Conservation (phyloP, 37 sponge, comb jelly and placozoan species). For the Haliclona indistincta region DNA sequence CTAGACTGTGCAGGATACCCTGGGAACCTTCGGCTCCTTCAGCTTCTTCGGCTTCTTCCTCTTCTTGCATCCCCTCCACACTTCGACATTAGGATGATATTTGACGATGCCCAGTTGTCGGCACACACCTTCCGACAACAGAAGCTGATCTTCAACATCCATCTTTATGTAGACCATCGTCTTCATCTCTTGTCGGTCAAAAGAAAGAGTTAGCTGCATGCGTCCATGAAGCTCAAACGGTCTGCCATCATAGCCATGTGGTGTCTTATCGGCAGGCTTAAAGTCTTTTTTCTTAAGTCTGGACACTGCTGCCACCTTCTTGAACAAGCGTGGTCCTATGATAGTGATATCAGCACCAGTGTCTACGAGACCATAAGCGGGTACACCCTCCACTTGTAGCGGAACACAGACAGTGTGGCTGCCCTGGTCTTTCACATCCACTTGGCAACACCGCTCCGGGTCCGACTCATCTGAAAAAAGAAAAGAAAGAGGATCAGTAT, state of each 20-base stretch:
- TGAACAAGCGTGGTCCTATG: slow-evolving; percentile 47
- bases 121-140: slow-evolving; percentile 58
- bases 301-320: slow-evolving; percentile 45
- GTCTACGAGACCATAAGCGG: slow-evolving; percentile 42
- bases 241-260: slow-evolving; percentile 18
- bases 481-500: not conserved
- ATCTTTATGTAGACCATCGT: slow-evolving; percentile 53
- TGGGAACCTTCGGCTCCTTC: not conserved
- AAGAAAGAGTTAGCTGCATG: slow-evolving; percentile 27
- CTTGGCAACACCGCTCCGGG: too few species aligned
- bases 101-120: slow-evolving; percentile 44
- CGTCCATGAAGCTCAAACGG: slow-evolving; percentile 42
- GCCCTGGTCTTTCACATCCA: slow-evolving; percentile 30
- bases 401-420: slow-evolving; percentile 30
- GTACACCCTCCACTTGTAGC: slow-evolving; percentile 22
- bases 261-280: slow-evolving; percentile 24
- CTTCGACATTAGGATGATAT: slow-evolving; percentile 39
- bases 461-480: not conserved
- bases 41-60: not conserved
- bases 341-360: slow-evolving; percentile 60
- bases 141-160: slow-evolving; percentile 40
- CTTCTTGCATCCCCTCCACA: slow-evolving; percentile 8
- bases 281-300: slow-evolving; percentile 33
- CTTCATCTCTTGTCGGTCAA: slow-evolving; percentile 11
- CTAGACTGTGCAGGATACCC: not conserved